Evolutionary conservation across 2,113 vertebrate species (phyloP), one percentile per base, ranked within the genome.

Genomic region (Halcyon malimbica): DNA sequence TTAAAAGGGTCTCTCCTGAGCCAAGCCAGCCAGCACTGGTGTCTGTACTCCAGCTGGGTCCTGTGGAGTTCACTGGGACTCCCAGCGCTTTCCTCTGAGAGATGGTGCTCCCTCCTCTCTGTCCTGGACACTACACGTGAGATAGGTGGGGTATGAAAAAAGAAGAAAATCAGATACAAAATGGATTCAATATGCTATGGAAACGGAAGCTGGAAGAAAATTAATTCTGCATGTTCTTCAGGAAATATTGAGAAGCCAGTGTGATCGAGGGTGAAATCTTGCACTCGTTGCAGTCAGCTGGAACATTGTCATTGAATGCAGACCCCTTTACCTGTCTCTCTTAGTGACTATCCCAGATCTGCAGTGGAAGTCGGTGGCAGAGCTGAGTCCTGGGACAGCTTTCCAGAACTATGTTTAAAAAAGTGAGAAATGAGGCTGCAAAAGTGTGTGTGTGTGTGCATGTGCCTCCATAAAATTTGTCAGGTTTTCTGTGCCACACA

Each of bases 391-490:
- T 64, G 17, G 19, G 41, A 25, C 31, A 76, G 29, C 71, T 24
- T 73, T 88, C 15, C 29, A 39, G 39, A 19, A 12, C 23, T 44
- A 0, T 37, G 14, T 57, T 88, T 74, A 6, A 53, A 79, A 73
- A 71, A 26, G 11, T 73, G 9, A 73, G 64, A 57, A 15, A 12
- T 24, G 5, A 44, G 17, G 64, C n/a, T 14, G 41, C 50, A 48
- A 60, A 90, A 64, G 11, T 14, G n/a, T 3, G 2, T 0, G 1
- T 3, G 15, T 46, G 5, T 17, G 15, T 63, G 23, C 9, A 17
- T 63, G 60, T 26, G 28, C 12, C 26, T 74, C 68, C 20, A 2
- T 67, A 37, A 80, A 46, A 68, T 53, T 33, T 44, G 5, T 62
- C 35, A 25, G 17, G 51, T 88, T 90, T 57, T 70, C 75, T 85